Percentiles rank a stretch among this genome's conserved stretches.
phyloP scores from a whole-genome alignment of 2,888 invertebrate genomes.

The Eueremaeus valkanovi region DNA sequence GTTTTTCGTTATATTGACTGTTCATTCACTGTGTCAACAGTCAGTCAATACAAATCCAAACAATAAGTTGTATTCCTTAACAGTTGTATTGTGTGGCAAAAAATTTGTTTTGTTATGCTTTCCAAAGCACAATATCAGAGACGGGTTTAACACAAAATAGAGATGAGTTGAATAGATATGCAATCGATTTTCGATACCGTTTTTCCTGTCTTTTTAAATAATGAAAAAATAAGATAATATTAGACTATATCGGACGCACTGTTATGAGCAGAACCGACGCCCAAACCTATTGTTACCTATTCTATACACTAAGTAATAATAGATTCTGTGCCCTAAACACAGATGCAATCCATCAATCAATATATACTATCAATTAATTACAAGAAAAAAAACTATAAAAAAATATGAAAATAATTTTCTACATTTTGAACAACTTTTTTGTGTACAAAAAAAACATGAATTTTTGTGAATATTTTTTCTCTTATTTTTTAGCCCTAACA shows the following conservation, averaged over 20 bases:
- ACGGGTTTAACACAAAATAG: conserved; percentile 12
- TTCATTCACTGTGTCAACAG: conserved; percentile 1
- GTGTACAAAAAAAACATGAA: not conserved
- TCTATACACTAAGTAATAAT: not conserved
- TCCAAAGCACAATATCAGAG: not conserved
- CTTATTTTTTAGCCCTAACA: not conserved
- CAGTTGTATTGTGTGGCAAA: not conserved
- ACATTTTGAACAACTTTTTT: not conserved
- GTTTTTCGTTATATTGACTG: not conserved
- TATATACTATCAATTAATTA: not conserved
- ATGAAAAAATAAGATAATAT: not conserved
- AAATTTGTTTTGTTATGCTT: not conserved
- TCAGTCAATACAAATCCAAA: not conserved
- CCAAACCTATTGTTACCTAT: conserved; percentile 7
- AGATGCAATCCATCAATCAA: not conserved
- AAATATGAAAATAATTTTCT: not conserved
- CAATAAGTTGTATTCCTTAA: not conserved
- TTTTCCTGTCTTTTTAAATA: conserved; percentile 3
- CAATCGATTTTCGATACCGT: conserved; percentile 4
- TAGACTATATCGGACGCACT: not conserved
- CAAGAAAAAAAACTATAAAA: not conserved
- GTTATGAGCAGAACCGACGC: conserved; percentile 11
- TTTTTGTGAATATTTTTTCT: not conserved
- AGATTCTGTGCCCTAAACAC: not conserved
- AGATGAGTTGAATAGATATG: not conserved